Base-by-base conservation (phyloP, 2,113 vertebrate species). In the Sorex fumeus region DNA sequence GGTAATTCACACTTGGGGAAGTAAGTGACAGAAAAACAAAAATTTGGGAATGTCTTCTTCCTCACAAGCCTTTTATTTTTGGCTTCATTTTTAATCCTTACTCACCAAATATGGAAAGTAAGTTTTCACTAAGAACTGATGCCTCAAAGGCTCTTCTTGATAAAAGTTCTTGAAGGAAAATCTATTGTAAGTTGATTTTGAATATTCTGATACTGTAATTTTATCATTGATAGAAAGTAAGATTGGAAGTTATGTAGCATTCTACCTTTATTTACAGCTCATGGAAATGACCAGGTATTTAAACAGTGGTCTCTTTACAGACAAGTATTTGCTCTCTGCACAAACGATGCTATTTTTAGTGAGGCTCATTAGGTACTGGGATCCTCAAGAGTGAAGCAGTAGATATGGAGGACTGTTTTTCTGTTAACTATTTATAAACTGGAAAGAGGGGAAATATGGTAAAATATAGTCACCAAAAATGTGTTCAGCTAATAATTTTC, bases 1-100 rank as follows among this genome's bases (percentile, higher is more conserved):
- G 92, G 9, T 78, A 87, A n/a, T 57, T 81, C 47, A 57, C 15
- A 60, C 10, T 32, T 84, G 57, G 88, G 79, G 53, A 90, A 94
- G 88, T 95, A 77, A 97, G 88, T 87, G 91, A 91, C 62, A 96
- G 88, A 47, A 88, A 93, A 93, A 82, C 80, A 87, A 93, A 93
- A 92, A 76, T 91, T 83, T 92, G 93, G 94, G 94, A 96, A 53
- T 88, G 32, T 89, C 6, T 95, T 96, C 50, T 96, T 93, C 36
- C 78, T 96, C 8, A 43, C 1, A 28, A 95, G 47, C 78, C 89
- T 96, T 71, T 95, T 95, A 23, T 85, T 93, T 94, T 91, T 94
- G 85, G 92, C 75, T 90, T 88, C 77, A 69, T 82, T 93, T 84
- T 92, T 94, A 66, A 60, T 94, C 21, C 25, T 76, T 3, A 10